Evolutionary conservation across 2,113 vertebrate genomes (phyloP).

Genomic region (Bos javanicus): DNA sequence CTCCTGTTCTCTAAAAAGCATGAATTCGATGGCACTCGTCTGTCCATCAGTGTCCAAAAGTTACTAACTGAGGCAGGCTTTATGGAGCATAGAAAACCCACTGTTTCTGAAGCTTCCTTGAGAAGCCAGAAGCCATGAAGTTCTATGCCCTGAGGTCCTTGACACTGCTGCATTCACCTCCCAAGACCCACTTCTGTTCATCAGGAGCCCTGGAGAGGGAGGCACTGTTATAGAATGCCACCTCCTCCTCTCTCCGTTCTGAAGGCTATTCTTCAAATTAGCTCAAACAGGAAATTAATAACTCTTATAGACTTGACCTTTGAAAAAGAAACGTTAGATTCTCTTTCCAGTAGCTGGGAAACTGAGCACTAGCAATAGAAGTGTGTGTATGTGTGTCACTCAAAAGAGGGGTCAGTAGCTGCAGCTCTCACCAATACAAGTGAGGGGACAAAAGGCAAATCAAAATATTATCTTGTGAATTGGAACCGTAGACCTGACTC

Average conservation of each 20-base stretch:
- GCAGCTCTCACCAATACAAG: constrained; percentile 32
- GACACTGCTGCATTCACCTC: not conserved
- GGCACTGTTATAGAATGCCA: not conserved
- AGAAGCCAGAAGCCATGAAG: not conserved
- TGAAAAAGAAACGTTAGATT: constrained; percentile 72
- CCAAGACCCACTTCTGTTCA: not conserved
- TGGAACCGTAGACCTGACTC: not conserved
- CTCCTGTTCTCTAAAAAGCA: not conserved
- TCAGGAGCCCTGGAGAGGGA: not conserved
- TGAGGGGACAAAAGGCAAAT: constrained; percentile 46
- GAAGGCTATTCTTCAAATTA: constrained; percentile 50
- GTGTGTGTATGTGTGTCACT: constrained; percentile 35
- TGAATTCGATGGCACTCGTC: not conserved
- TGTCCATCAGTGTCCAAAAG: not conserved
- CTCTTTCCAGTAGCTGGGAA: constrained; percentile 73
- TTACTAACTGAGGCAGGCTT: not conserved
- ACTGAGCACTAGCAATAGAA: constrained; percentile 35
- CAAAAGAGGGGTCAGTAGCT: constrained; percentile 37
- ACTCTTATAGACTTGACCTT: constrained; percentile 77
- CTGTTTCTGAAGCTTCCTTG: not conserved
- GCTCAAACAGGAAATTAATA: constrained; percentile 77
- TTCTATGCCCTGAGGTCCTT: not conserved
- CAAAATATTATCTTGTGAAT: constrained; percentile 48
- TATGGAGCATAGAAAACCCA: not conserved
- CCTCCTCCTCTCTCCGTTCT: not conserved